phyloP scores from a whole-genome alignment of 2,888 invertebrate genomes.

The Elmis aenea region DNA sequence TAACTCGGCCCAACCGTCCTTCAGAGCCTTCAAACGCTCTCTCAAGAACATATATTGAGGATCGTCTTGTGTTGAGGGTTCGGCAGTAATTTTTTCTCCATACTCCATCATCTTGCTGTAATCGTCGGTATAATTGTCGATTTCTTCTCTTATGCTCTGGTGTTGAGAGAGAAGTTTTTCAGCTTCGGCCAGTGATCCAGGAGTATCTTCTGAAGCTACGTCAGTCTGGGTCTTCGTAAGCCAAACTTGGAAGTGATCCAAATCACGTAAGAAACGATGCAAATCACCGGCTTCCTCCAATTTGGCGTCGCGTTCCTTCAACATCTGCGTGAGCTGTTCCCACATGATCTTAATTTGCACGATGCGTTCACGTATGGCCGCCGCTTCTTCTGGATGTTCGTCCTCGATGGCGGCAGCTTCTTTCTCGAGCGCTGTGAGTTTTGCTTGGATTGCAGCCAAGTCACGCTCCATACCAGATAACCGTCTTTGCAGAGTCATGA shows the following conservation, averaged over 20 bases:
- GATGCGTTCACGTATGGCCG: conserved; percentile 83
- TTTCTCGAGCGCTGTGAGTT: conserved; percentile 86
- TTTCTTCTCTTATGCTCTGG: conserved; percentile 97
- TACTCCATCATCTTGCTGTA: conserved; percentile 99
- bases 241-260: conserved; percentile 99
- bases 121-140: conserved; percentile 97
- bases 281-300: conserved; percentile 98
- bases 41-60: conserved; percentile 99
- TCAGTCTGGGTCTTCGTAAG: conserved; percentile 98
- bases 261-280: conserved; percentile 94
- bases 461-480: conserved; percentile 98
- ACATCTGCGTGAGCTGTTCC: conserved; percentile 91
- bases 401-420: conserved; percentile 90
- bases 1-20: conserved; percentile 98
- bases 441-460: conserved; percentile 96
- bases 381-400: conserved; percentile 93
- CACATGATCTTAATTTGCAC: conserved; percentile 83
- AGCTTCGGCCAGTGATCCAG: conserved; percentile 89
- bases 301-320: conserved; percentile 97
- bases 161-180: conserved; percentile 96
- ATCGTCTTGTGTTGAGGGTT: conserved; percentile 85
- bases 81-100: conserved; percentile 89
- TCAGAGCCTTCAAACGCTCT: conserved; percentile 93
- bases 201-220: conserved; percentile 94
- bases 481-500: conserved; percentile 96